Conservation (phyloP, 2,113 vertebrate genomes). For the Otocyon megalotis region DNA sequence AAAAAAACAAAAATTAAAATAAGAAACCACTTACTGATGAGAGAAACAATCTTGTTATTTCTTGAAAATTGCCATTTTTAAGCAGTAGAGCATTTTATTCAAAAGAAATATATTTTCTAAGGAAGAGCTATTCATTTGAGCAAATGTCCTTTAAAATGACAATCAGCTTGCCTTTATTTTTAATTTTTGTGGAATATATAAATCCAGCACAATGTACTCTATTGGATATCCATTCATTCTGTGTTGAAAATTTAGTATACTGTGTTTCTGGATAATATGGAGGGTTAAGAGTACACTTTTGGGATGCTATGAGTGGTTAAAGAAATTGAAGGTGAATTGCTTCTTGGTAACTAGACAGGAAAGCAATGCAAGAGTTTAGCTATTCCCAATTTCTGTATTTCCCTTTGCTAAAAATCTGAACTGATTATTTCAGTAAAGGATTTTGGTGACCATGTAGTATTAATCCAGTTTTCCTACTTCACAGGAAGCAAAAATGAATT, state of each 20-base stretch:
- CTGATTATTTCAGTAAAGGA: neutral
- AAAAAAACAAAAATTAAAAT: neutral
- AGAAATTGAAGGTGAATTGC: neutral
- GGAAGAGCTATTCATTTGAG: neutral
- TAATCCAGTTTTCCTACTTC: neutral
- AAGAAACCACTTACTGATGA: neutral
- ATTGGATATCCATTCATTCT: neutral
- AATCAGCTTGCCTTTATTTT: neutral
- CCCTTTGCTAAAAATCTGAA: neutral
- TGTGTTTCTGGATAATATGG: neutral
- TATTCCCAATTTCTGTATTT: neutral
- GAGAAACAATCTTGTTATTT: neutral
- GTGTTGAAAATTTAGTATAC: neutral
- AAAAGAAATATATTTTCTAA: neutral
- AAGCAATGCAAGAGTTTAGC: neutral
- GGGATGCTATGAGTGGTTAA: neutral
- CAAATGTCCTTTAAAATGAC: slow-evolving; percentile 4
- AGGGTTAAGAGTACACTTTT: neutral
- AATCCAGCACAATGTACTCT: neutral
- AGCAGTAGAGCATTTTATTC: neutral
- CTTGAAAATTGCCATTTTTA: slow-evolving; percentile 23
- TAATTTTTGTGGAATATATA: neutral
- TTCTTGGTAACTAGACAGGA: neutral
- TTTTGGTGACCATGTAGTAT: neutral
- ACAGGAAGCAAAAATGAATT: neutral